Base-by-base conservation (phyloP, 2,888 invertebrate genomes). In the Liodrosophila aerea region DNA sequence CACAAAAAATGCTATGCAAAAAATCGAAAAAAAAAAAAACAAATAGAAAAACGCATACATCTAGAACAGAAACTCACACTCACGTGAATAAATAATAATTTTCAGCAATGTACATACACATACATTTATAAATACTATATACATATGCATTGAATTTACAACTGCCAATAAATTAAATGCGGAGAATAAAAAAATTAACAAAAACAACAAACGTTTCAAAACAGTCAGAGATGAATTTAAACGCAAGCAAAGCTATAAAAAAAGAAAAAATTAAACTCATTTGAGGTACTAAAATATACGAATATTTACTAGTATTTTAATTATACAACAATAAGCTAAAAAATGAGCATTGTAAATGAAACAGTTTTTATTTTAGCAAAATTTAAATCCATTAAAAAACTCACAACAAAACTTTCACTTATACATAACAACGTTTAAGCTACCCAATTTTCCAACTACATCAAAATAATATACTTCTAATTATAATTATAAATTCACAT, bases 251-350 rank as follows among this genome's bases (percentile, higher is more conserved):
- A 68, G 75, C 75, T 61, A 72, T 36, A 56, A 34, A 43, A 57
- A 44, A 45, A 46, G 29, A 13, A 29, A 16, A 64, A 40, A 34
- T 7, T 9, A 39, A 34, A 50, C 49, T 15, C 31, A 68, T 67
- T 72, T 68, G 70, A 76, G 64, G 82, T 74, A 77, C 53, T 69
- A 66, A 58, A 76, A 40, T 13, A 33, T 65, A 73, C 58, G 66
- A 62, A 81, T 64, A 81, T 52, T 64, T 58, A 81, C 60, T 81
- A 81, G 71, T 51, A 56, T 84, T 84, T 66, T 51, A 73, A 80
- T 64, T 76, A 65, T 43, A 60, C 46, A 39, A 40, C 40, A 54
- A 31, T 51, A 44, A n/a, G n/a, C n/a, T n/a, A 22, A 22, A 22
- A 22, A 22, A 22, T 47, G 39, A 57, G 51, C 58, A 61, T 61